Conservation (phyloP, 2,888 invertebrate species). For the Nasonia oneida region DNA sequence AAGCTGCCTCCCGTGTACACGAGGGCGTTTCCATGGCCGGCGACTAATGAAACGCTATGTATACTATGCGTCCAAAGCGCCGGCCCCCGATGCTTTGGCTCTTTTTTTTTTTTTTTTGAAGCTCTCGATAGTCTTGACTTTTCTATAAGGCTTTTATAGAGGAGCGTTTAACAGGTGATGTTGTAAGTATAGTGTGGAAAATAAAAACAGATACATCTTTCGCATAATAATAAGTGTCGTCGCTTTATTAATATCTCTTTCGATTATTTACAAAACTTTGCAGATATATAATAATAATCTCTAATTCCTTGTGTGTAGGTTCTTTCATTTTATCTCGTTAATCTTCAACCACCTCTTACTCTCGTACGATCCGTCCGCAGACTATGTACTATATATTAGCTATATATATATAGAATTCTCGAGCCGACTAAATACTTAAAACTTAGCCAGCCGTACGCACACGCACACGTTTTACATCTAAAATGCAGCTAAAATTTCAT, state of each 20-base stretch:
- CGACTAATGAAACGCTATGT: conserved; percentile 76
- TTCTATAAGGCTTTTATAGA: neutral
- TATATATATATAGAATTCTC: neutral
- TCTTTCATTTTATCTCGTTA: conserved; percentile 39
- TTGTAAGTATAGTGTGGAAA: neutral
- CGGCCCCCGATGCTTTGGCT: neutral
- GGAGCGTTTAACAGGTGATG: neutral
- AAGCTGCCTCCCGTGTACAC: conserved; percentile 65
- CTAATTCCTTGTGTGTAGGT: conserved; percentile 68
- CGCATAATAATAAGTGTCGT: conserved; percentile 74
- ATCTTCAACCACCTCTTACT: conserved; percentile 68
- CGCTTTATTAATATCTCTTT: conserved; percentile 78
- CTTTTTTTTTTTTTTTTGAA: neutral
- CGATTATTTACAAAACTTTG: conserved; percentile 78
- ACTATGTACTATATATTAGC: neutral
- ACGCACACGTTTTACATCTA: conserved; percentile 46
- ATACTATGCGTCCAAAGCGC: neutral
- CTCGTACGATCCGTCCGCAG: conserved; percentile 60
- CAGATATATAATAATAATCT: conserved; percentile 75
- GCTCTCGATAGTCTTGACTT: neutral
- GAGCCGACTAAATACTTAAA: neutral
- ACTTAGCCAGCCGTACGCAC: neutral
- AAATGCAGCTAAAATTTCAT: conserved; percentile 55
- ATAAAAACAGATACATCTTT: conserved; percentile 44
- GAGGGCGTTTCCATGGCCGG: conserved; percentile 77